Evolutionary conservation across 2,113 vertebrate genomes (phyloP).

Genomic region (Hucho hucho): DNA sequence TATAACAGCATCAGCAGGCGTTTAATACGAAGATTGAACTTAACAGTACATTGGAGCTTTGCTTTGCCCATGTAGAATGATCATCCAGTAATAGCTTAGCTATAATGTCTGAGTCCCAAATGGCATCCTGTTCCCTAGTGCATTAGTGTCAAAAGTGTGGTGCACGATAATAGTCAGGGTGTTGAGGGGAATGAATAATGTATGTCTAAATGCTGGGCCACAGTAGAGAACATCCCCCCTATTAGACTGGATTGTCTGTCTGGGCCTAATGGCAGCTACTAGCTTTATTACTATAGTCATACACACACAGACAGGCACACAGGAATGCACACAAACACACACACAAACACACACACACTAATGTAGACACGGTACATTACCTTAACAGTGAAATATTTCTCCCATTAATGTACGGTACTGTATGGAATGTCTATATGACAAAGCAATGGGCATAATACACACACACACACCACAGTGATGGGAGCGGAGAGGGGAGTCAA

Average conservation of each 20-base stretch:
- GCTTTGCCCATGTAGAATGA: conserved; percentile 15
- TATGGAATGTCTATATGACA: no score
- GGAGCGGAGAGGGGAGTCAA: background rate
- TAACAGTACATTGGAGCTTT: background rate
- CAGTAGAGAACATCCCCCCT: conserved; percentile 50
- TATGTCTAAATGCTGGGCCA: conserved; percentile 49
- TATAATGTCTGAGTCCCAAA: no score
- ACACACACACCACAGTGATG: background rate
- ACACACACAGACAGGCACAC: background rate
- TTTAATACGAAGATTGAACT: conserved; percentile 35
- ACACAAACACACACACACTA: background rate
- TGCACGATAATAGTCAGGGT: conserved; percentile 48
- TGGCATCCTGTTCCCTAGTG: no score
- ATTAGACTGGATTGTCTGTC: conserved; percentile 58
- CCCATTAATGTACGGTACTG: no score
- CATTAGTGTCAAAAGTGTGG: background rate
- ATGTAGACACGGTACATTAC: no score
- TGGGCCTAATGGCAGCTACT: conserved; percentile 36
- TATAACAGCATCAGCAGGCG: background rate
- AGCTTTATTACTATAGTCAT: conserved; percentile 46
- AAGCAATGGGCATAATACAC: background rate
- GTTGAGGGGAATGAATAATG: conserved; percentile 69
- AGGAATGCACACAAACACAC: background rate
- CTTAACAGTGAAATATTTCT: no score
- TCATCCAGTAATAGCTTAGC: conserved; percentile 42